Evolutionary conservation across 92 coral and sea anemone genomes (phyloP), one percentile per base, ranked within the genome.

Genomic region (Porites cylindrica): DNA sequence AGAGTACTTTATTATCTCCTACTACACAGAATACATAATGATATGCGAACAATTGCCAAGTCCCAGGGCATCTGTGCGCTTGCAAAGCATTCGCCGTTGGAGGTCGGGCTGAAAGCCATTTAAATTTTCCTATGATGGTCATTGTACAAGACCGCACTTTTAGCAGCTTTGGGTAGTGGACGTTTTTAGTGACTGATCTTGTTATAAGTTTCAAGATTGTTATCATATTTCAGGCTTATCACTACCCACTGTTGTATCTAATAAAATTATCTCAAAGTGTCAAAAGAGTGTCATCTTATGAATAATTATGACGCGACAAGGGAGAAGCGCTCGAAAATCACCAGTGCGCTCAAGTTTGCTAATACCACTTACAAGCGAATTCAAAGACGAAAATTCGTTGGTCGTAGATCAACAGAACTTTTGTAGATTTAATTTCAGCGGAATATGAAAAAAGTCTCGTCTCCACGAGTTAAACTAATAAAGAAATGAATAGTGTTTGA

Each of bases 201-300:
- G 90, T 85, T 79, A 82, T 53, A 21, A 74, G 86, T 91, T 75
- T 88, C 82, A 53, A 86, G 75, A 88, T 91, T 91, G 92, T 91
- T 84, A 79, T 75, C 76, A 54, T 79, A 91, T 83, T 88, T 91
- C 63, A 75, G 76, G 77, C 86, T 91, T 88, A 91, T 91, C 94
- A 88, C 78, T 58, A 82, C 89, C 84, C 78, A 86, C 91, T 92
- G 95, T 89, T 84, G 93, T 92, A 89, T 92, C 95, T 89, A 92
- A 92, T 92, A 92, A 92, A 89, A 92, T 92, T 92, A 92, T 86
- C 92, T 88, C 84, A 88, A 88, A 91, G 92, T 90, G 94, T 89
- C 95, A 89, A 89, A 92, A 86, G 89, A 75, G 92, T 84, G 91
- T 87, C 80, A 83, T 69, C 94, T 79, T 88, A 85, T 92, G 85